phyloP scores from a whole-genome alignment of 1,140 invertebrate genomes.

The Chymomyza costata region DNA sequence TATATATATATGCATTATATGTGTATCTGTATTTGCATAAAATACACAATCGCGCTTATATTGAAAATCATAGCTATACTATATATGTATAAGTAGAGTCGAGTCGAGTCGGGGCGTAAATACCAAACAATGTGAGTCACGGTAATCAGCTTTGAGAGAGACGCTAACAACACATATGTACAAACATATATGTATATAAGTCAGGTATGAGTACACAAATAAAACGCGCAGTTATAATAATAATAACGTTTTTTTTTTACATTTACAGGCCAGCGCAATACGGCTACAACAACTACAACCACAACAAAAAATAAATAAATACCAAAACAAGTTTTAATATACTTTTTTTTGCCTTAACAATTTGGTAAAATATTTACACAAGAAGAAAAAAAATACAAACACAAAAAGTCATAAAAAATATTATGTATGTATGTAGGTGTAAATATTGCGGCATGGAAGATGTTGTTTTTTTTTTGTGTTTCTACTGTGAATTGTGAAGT shows the following conservation, averaged over 20 bases:
- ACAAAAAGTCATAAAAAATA: constrained; percentile 11
- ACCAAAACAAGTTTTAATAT: constrained; percentile 34
- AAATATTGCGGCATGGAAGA: constrained; percentile 54
- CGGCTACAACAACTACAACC: not conserved
- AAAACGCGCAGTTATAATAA: constrained; percentile 41
- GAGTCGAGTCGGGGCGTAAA: constrained; percentile 44
- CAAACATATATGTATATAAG: constrained; percentile 17
- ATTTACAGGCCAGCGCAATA: too few species aligned
- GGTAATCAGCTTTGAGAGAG: constrained; percentile 56
- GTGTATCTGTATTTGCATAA: constrained; percentile 41
- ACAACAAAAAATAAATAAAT: not conserved
- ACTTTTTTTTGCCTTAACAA: constrained; percentile 19
- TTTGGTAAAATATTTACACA: constrained; percentile 31
- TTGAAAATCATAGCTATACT: constrained; percentile 20
- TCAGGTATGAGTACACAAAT: constrained; percentile 2
- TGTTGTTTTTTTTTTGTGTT: constrained; percentile 22
- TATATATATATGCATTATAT: constrained; percentile 18
- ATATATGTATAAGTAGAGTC: not conserved
- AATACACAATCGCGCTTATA: constrained; percentile 10
- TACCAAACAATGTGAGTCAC: constrained; percentile 69
- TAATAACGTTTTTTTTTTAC: constrained; percentile 30
- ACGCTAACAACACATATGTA: constrained; percentile 42
- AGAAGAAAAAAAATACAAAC: constrained; percentile 29
- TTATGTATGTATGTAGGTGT: constrained; percentile 16
- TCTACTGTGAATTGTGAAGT: too few species aligned